phyloP scores from a whole-genome alignment of 2,113 vertebrate genomes.

The Sinocyclocheilus maitianheensis region DNA sequence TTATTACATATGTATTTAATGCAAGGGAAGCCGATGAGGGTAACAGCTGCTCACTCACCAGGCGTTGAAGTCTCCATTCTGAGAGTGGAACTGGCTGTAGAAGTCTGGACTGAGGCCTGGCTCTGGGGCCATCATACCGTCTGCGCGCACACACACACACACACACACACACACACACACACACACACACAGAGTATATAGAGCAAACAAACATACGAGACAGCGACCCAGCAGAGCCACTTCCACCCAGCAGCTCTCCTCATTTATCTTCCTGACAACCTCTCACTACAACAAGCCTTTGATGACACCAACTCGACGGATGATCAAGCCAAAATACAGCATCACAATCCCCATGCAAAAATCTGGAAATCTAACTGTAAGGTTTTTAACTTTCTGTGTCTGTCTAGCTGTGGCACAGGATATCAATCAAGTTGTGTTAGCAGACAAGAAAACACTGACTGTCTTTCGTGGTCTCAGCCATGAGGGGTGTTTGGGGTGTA shows the following conservation, averaged over 20 bases:
- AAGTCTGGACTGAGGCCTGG: slow-evolving; percentile 88
- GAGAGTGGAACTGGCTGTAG: slow-evolving; percentile 78
- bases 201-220: slow-evolving; percentile 38
- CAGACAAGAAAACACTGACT: background rate
- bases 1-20: background rate
- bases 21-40: background rate
- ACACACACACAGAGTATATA: slow-evolving; percentile 35
- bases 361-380: slow-evolving; percentile 1
- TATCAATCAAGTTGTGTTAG: background rate
- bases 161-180: background rate
- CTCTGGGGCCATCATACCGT: slow-evolving; percentile 87
- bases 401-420: slow-evolving; percentile 10
- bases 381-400: slow-evolving; percentile 8
- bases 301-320: background rate
- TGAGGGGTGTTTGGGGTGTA: background rate
- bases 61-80: slow-evolving; percentile 84
- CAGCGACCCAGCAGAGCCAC: slow-evolving; percentile 21
- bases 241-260: slow-evolving; percentile 38
- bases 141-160: slow-evolving; percentile 64
- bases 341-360: slow-evolving; percentile 2
- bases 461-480: background rate
- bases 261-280: slow-evolving; percentile 49
- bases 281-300: slow-evolving; percentile 28
- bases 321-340: slow-evolving; percentile 16
- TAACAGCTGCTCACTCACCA: slow-evolving; percentile 43